Percentiles rank a stretch among this genome's conserved stretches.
phyloP scores from a whole-genome alignment of 2,888 invertebrate genomes.

The Hirudinaria manillensis region DNA sequence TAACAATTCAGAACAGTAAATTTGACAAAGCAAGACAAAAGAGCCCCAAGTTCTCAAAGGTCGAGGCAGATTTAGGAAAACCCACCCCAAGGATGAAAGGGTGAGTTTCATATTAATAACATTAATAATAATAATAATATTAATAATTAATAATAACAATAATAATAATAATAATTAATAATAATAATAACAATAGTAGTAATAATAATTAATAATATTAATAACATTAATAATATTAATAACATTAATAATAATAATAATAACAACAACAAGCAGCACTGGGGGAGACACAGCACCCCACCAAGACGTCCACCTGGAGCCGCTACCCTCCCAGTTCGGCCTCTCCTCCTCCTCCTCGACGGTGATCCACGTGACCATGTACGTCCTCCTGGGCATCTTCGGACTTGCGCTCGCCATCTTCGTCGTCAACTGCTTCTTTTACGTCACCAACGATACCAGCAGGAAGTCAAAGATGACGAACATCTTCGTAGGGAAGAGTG shows the following conservation, averaged over 20 bases:
- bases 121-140: too few relatives aligned
- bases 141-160: too few relatives aligned
- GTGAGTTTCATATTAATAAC: too few relatives aligned
- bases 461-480: constrained; percentile 15
- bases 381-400: constrained; percentile 84
- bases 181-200: too few relatives aligned
- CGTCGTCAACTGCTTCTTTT: constrained; percentile 90
- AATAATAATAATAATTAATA: too few relatives aligned
- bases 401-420: constrained; percentile 84
- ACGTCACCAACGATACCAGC: constrained; percentile 63
- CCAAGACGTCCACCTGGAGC: not conserved
- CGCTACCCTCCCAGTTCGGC: not conserved
- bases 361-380: constrained; percentile 89
- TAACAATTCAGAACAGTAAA: too few relatives aligned
- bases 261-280: not conserved
- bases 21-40: too few relatives aligned
- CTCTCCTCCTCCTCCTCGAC: constrained; percentile 55
- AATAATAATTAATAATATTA: not conserved
- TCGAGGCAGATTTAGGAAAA: too few relatives aligned
- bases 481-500: constrained; percentile 23
- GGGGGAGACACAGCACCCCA: not conserved
- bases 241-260: not conserved
- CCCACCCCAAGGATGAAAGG: too few relatives aligned
- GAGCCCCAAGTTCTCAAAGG: too few relatives aligned
- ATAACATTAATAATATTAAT: constrained; percentile 7